Percentiles rank a stretch among this genome's conserved stretches.
Evolutionary conservation across 2,888 invertebrate genomes (phyloP).

Genomic region (Perdita meconis): DNA sequence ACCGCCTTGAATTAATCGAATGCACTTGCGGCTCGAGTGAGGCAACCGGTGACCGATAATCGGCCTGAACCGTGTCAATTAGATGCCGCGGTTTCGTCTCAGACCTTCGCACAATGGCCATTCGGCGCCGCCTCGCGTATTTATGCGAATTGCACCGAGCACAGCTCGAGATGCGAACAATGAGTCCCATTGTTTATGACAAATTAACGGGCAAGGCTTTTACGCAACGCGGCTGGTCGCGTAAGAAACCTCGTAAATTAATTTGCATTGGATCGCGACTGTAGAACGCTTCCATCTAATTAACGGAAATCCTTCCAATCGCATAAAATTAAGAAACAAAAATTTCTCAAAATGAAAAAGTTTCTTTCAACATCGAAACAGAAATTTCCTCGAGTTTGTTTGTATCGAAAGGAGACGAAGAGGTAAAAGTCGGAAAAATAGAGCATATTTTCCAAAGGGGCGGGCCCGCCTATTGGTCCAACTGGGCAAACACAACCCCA

Average conservation of each 20-base stretch:
- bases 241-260: constrained; percentile 48
- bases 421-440: constrained; percentile 51
- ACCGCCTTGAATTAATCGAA: constrained; percentile 44
- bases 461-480: constrained; percentile 70
- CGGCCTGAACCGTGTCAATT: constrained; percentile 57
- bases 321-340: no score
- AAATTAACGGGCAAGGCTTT: constrained; percentile 55
- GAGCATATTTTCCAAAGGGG: constrained; percentile 48
- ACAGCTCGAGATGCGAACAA: constrained; percentile 40
- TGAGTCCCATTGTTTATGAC: constrained; percentile 59
- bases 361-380: neutral
- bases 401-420: neutral
- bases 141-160: constrained; percentile 50
- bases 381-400: neutral
- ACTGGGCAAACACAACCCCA: constrained; percentile 79
- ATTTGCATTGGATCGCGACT: constrained; percentile 43
- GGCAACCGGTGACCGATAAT: constrained; percentile 44
- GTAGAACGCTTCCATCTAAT: constrained; percentile 10
- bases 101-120: constrained; percentile 54
- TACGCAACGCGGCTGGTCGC: constrained; percentile 31
- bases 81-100: constrained; percentile 45
- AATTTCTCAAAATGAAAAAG: no score
- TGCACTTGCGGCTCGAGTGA: constrained; percentile 30
- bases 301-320: constrained; percentile 3
- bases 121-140: constrained; percentile 51